A percentile compares a stretch with the other conserved stretches of the same genome.
These are phyloP conservation scores for Electrona antarctica DNA, from an alignment of 2,113 vertebrate species.

Conservation along the genomic window DNA sequence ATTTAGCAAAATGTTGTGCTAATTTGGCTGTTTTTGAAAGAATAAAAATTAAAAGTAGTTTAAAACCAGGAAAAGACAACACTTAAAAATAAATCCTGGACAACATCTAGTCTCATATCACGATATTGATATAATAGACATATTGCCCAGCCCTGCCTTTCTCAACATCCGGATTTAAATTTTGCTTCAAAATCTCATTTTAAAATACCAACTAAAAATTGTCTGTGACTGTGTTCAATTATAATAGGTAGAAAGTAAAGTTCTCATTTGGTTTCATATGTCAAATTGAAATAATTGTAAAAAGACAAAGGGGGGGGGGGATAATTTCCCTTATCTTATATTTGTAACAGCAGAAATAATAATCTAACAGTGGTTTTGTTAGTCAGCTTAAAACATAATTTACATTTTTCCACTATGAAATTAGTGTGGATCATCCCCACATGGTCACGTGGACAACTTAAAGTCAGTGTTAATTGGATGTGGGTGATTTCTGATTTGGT, in stretches of 20 bases:
- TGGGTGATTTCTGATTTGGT: constrained; percentile 17
- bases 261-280: constrained; percentile 25
- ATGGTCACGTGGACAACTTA: constrained; percentile 27
- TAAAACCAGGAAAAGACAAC: too few relatives aligned
- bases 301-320: constrained; percentile 14
- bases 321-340: constrained; percentile 44
- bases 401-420: constrained; percentile 2
- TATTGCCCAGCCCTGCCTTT: too few relatives aligned
- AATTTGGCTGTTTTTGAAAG: too few relatives aligned
- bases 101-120: too few relatives aligned
- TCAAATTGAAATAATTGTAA: constrained; percentile 12
- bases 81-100: too few relatives aligned
- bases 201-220: constrained; percentile 3
- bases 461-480: neutral
- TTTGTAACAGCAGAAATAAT: constrained; percentile 69
- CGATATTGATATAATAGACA: too few relatives aligned
- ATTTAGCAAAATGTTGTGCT: too few relatives aligned
- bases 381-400: neutral
- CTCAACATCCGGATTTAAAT: too few relatives aligned
- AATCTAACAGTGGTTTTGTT: constrained; percentile 46
- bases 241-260: neutral
- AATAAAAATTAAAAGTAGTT: too few relatives aligned
- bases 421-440: constrained; percentile 5
- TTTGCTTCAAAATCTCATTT: neutral
- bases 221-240: constrained; percentile 18